Evolutionary conservation across 2,113 vertebrate genomes (phyloP).

Genomic region (Pogona vitticeps): DNA sequence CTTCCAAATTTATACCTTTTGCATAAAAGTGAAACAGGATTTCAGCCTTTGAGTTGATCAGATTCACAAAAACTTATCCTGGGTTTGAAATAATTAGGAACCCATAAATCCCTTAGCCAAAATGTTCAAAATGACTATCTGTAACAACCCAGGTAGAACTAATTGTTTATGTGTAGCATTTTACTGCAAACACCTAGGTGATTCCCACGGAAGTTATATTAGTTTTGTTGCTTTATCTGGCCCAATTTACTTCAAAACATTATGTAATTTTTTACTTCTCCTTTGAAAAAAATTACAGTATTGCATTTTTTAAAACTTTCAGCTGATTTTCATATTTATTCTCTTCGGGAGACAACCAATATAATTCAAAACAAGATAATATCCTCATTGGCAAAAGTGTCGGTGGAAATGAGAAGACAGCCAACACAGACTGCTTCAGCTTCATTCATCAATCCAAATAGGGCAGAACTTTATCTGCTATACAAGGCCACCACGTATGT

Average conservation of each 20-base stretch:
- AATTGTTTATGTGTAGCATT: background rate
- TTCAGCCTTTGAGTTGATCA: background rate
- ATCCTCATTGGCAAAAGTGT: conserved; percentile 50
- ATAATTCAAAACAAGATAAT: conserved; percentile 38
- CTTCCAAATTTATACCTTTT: too few relatives aligned
- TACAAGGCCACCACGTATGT: conserved; percentile 54
- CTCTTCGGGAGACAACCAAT: conserved; percentile 50
- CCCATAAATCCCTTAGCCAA: background rate
- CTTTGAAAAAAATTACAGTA: background rate
- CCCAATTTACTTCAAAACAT: background rate
- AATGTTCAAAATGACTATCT: background rate
- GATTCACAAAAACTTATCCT: background rate
- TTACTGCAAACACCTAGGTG: background rate
- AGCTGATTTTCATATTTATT: conserved; percentile 69
- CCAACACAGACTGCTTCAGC: conserved; percentile 57
- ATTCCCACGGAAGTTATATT: background rate
- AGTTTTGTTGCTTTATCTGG: background rate
- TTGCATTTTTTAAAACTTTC: conserved; percentile 41
- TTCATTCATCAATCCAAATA: conserved; percentile 65
- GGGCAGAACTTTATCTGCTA: conserved; percentile 70
- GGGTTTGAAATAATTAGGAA: background rate
- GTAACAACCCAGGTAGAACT: background rate
- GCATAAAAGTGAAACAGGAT: too few relatives aligned
- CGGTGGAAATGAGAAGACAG: conserved; percentile 52
- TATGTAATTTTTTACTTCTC: background rate